A percentile compares a stretch with the other conserved stretches of the same genome.
These are phyloP conservation scores for Leucophenga maculata DNA, from an alignment of 2,888 invertebrate genomes.

Conservation along the genomic window DNA sequence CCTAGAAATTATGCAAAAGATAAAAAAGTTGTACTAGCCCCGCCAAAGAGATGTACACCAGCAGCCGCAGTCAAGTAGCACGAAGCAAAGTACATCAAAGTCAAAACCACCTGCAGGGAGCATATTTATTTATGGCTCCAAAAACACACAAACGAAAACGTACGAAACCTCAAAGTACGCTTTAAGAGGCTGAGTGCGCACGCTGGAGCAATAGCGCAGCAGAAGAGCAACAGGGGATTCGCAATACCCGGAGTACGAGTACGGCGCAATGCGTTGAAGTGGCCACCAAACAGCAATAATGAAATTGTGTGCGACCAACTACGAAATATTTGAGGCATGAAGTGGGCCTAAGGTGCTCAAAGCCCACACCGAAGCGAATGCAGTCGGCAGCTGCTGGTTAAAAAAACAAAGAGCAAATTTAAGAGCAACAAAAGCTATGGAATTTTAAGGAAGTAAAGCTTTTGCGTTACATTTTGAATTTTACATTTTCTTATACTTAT, in stretches of 20 bases:
- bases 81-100: conserved; percentile 22
- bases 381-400: too few species aligned
- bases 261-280: not conserved
- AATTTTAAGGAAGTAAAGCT: not conserved
- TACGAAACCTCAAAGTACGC: conserved; percentile 8
- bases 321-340: not conserved
- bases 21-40: not conserved
- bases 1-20: not conserved
- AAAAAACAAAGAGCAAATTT: not conserved
- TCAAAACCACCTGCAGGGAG: conserved; percentile 26
- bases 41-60: too few species aligned
- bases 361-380: not conserved
- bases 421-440: not conserved
- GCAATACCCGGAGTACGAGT: not conserved
- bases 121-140: conserved; percentile 8
- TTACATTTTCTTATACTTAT: too few species aligned
- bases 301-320: conserved; percentile 18
- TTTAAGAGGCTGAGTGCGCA: not conserved
- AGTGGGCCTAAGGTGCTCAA: not conserved
- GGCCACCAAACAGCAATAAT: conserved; percentile 9
- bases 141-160: not conserved
- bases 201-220: not conserved
- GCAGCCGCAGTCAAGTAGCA: not conserved
- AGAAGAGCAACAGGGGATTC: not conserved
- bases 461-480: not conserved